These are phyloP conservation scores for Callyntrura sp. DNA, from an alignment of 2,888 invertebrate genomes.

Conservation along the genomic window DNA sequence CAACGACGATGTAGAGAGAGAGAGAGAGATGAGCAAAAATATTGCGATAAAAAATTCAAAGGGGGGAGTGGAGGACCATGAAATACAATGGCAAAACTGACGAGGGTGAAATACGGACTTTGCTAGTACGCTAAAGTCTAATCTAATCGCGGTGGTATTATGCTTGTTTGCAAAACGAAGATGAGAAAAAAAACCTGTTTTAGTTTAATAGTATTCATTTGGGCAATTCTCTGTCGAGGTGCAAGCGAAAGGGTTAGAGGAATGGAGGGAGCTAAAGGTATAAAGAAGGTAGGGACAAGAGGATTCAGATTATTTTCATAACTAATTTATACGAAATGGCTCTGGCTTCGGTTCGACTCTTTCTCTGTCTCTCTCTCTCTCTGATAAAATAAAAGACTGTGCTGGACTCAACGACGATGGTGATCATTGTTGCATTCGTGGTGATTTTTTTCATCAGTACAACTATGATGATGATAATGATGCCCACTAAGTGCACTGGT, in stretches of 20 bases:
- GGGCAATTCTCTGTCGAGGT: constrained; percentile 44
- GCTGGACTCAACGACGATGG: constrained; percentile 41
- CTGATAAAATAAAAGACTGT: constrained; percentile 25
- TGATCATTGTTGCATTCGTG: constrained; percentile 53
- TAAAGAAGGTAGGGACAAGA: neutral
- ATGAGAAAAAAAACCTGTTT: constrained; percentile 64
- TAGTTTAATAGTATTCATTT: constrained; percentile 57
- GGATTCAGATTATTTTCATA: constrained; percentile 54
- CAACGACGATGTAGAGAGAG: too few species aligned
- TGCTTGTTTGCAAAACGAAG: constrained; percentile 10
- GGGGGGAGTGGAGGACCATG: constrained; percentile 66
- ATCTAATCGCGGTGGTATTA: constrained; percentile 1
- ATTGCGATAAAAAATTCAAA: constrained; percentile 54
- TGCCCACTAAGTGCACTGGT: constrained; percentile 54
- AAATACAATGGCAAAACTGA: constrained; percentile 64
- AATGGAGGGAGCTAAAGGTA: constrained; percentile 42
- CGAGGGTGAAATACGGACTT: constrained; percentile 41
- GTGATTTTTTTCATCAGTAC: constrained; percentile 6
- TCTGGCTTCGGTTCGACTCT: neutral
- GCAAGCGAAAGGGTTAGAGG: constrained; percentile 2
- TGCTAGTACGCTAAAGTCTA: neutral
- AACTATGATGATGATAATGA: constrained; percentile 32
- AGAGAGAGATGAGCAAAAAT: constrained; percentile 28
- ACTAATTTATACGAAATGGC: constrained; percentile 47
- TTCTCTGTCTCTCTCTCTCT: too few species aligned